Percentiles rank a stretch among this genome's conserved stretches.
Conservation (phyloP, 2,888 invertebrate species). For the Branchinecta sandiegonensis region DNA sequence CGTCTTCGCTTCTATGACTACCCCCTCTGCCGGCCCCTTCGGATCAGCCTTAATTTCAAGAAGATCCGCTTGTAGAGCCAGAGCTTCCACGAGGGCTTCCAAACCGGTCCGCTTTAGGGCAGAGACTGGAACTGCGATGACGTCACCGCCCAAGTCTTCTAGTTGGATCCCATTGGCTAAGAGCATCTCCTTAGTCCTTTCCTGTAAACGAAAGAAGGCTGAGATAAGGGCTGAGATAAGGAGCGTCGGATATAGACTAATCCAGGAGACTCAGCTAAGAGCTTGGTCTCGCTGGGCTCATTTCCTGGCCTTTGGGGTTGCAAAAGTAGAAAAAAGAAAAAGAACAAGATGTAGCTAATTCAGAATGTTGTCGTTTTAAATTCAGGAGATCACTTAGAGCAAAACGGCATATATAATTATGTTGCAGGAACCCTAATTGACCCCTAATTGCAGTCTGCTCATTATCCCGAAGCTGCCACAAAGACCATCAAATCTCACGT, state of each 20-base stretch:
- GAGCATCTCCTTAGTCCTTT: slow-evolving; percentile 56
- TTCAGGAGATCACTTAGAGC: too few relatives aligned
- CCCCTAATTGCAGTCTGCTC: too few relatives aligned
- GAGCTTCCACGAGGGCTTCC: slow-evolving; percentile 60
- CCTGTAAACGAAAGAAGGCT: slow-evolving; percentile 43
- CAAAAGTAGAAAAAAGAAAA: too few relatives aligned
- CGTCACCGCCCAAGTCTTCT: slow-evolving; percentile 79
- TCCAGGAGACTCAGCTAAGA: slow-evolving; percentile 6
- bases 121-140: slow-evolving; percentile 79
- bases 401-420: too few relatives aligned
- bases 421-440: too few relatives aligned
- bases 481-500: too few relatives aligned
- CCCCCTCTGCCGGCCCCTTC: slow-evolving; percentile 69
- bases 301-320: too few relatives aligned
- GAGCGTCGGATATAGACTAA: not conserved
- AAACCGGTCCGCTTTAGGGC: slow-evolving; percentile 71
- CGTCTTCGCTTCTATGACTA: slow-evolving; percentile 69
- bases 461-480: too few relatives aligned
- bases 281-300: too few relatives aligned
- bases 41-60: slow-evolving; percentile 74
- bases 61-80: slow-evolving; percentile 63
- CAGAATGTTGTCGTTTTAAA: too few relatives aligned
- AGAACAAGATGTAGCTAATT: too few relatives aligned
- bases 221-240: too few relatives aligned
- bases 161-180: slow-evolving; percentile 61